A percentile compares a stretch with the other conserved stretches of the same genome.
These are phyloP conservation scores for Ooceraea biroi DNA, from an alignment of 1,140 invertebrate species.

Conservation along the genomic window DNA sequence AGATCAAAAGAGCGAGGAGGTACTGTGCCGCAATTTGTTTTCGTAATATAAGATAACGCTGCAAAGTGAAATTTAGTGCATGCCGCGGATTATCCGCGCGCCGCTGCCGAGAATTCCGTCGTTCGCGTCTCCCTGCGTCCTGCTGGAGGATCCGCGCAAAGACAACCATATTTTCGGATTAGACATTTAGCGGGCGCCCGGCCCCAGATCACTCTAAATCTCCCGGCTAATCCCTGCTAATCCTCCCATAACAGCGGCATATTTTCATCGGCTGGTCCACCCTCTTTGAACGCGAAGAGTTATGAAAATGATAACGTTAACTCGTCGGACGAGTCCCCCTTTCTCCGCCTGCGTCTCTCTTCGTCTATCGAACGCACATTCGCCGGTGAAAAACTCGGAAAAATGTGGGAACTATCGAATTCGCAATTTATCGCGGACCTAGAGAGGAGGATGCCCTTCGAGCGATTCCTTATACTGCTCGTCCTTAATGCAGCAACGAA, in stretches of 20 bases:
- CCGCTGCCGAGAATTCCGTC: constrained; percentile 25
- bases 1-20: constrained; percentile 33
- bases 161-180: constrained; percentile 79
- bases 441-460: constrained; percentile 14
- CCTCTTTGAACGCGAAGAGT: constrained; percentile 75
- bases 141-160: constrained; percentile 42
- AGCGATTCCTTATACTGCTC: constrained; percentile 45
- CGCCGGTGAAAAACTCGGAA: constrained; percentile 33
- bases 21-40: constrained; percentile 53
- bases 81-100: constrained; percentile 46
- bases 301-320: constrained; percentile 82
- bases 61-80: constrained; percentile 58
- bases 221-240: constrained; percentile 81
- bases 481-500: constrained; percentile 71
- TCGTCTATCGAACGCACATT: background rate
- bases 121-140: background rate
- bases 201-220: constrained; percentile 80
- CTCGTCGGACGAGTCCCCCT: constrained; percentile 36
- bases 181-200: constrained; percentile 78
- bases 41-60: constrained; percentile 44
- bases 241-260: constrained; percentile 83
- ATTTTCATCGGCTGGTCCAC: constrained; percentile 77
- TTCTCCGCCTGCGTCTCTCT: background rate
- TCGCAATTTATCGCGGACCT: constrained; percentile 77
- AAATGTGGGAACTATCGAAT: constrained; percentile 72